These are phyloP conservation scores for Craniophora ligustri DNA, from an alignment of 2,888 invertebrate genomes.

Conservation along the genomic window DNA sequence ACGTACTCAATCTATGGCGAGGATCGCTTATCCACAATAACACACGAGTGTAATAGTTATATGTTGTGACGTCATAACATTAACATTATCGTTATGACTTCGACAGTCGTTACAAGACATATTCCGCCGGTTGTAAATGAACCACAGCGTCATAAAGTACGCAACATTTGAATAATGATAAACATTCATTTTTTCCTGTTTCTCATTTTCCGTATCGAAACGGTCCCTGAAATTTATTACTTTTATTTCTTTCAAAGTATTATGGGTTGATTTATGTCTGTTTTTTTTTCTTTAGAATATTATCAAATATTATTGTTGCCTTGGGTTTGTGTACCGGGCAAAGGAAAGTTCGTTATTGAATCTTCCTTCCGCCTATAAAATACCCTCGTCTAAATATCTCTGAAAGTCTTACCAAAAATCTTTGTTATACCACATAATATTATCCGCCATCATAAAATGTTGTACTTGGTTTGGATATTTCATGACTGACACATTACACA, in stretches of 20 bases:
- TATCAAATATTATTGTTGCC: conserved; percentile 38
- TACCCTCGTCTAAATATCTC: no score
- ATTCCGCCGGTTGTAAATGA: conserved; percentile 18
- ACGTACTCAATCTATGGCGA: conserved; percentile 59
- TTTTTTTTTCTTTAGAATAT: conserved; percentile 35
- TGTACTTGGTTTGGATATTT: no score
- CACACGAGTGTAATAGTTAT: conserved; percentile 10
- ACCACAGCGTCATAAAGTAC: conserved; percentile 39
- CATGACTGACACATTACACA: no score
- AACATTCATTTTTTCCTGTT: conserved; percentile 49
- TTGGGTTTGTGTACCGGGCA: neutral
- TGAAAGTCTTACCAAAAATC: no score
- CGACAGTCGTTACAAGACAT: conserved; percentile 13
- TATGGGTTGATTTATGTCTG: conserved; percentile 40
- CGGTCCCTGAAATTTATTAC: conserved; percentile 39
- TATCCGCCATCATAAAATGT: no score
- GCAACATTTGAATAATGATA: conserved; percentile 53
- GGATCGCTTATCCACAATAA: conserved; percentile 41
- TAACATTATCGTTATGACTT: conserved; percentile 19
- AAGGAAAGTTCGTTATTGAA: conserved; percentile 13
- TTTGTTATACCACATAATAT: no score
- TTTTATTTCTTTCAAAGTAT: conserved; percentile 49
- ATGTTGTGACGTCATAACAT: conserved; percentile 20
- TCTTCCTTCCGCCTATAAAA: conserved; percentile 13
- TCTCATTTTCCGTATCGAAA: conserved; percentile 37